phyloP scores from a whole-genome alignment of 2,113 vertebrate species.

The Gnathonemus longibarbis region DNA sequence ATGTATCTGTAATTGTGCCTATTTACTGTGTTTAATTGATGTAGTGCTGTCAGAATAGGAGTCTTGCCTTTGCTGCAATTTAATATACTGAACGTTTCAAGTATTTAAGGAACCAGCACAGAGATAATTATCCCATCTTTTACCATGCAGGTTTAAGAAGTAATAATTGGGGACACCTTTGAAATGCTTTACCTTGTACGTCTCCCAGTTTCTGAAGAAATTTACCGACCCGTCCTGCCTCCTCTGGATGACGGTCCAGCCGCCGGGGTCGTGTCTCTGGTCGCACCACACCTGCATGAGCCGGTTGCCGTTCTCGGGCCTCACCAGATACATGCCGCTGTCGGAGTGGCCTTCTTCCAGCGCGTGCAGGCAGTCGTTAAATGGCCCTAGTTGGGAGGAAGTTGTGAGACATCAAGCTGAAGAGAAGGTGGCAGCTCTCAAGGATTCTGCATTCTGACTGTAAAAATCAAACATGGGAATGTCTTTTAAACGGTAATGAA shows the following conservation, averaged over 20 bases:
- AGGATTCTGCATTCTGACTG: background rate
- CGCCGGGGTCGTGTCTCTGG: constrained; percentile 74
- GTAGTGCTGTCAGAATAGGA: background rate
- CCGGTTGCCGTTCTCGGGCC: constrained; percentile 72
- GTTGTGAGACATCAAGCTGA: background rate
- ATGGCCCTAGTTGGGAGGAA: constrained; percentile 59
- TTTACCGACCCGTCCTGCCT: constrained; percentile 76
- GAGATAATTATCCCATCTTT: background rate
- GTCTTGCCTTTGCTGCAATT: background rate
- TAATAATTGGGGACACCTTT: background rate
- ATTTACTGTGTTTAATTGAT: background rate
- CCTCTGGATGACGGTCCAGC: constrained; percentile 79
- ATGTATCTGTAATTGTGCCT: background rate
- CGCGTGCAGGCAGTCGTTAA: constrained; percentile 76
- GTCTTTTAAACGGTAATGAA: background rate
- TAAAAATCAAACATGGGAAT: background rate
- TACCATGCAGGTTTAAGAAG: background rate
- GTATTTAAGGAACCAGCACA: background rate
- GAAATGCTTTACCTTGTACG: constrained; percentile 68
- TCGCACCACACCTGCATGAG: constrained; percentile 85
- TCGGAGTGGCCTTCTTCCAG: constrained; percentile 69
- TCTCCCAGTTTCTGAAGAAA: constrained; percentile 85
- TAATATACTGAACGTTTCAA: background rate
- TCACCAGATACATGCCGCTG: constrained; percentile 74
- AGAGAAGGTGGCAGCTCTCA: background rate